Conservation (phyloP, 2,888 invertebrate species). For the Aspidapion aeneum region DNA sequence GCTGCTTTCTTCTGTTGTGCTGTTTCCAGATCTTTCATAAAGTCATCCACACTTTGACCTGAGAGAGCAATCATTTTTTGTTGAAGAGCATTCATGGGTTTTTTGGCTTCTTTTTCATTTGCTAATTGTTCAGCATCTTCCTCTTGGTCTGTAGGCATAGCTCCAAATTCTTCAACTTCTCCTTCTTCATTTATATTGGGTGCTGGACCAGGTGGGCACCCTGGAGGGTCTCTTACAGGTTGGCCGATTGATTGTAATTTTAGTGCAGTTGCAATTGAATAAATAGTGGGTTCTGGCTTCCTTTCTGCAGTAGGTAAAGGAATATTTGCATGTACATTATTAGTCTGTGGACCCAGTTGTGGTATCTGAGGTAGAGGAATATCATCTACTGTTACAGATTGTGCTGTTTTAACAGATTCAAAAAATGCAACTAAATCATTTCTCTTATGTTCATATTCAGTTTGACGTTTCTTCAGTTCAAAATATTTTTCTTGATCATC, state of each 20-base stretch:
- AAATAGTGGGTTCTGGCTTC: conserved; percentile 47
- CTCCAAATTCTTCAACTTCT: conserved; percentile 51
- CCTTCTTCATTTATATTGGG: conserved; percentile 67
- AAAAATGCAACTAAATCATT: conserved; percentile 86
- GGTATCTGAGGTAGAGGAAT: conserved; percentile 84
- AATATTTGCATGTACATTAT: conserved; percentile 35
- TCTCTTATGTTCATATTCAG: conserved; percentile 88
- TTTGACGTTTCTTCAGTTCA: conserved; percentile 85
- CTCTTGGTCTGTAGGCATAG: conserved; percentile 31
- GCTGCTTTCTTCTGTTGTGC: conserved; percentile 62
- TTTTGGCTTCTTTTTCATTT: background rate
- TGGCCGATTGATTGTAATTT: conserved; percentile 45
- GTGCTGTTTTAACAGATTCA: conserved; percentile 93
- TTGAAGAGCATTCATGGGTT: conserved; percentile 54
- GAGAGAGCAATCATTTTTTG: conserved; percentile 86
- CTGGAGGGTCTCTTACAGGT: conserved; percentile 68
- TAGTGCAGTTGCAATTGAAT: conserved; percentile 47
- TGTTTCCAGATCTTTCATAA: conserved; percentile 91
- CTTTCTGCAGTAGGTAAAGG: conserved; percentile 43
- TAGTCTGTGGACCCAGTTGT: conserved; percentile 42
- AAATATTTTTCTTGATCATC: conserved; percentile 94
- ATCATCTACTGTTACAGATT: conserved; percentile 92
- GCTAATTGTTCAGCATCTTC: conserved; percentile 28
- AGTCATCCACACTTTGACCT: conserved; percentile 88
- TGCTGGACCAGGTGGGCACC: conserved; percentile 84